Conservation (phyloP, 2,888 invertebrate species). For the Hirtodrosophila confusa region DNA sequence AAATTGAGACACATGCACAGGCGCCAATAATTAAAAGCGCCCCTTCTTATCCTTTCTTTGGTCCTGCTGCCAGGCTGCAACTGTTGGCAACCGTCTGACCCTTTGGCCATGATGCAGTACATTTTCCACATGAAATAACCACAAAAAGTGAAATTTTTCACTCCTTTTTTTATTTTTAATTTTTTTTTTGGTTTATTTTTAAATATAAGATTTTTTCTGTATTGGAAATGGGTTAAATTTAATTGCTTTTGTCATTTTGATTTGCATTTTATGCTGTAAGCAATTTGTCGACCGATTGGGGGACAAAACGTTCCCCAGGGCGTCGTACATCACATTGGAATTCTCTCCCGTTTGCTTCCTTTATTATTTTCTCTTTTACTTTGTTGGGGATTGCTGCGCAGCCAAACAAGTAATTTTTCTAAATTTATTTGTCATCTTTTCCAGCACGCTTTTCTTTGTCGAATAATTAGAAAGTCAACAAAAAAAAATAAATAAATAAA, state of each 20-base stretch:
- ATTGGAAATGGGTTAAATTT: slow-evolving; percentile 80
- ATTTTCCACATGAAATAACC: slow-evolving; percentile 82
- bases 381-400: not conserved
- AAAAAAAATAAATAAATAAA: slow-evolving; percentile 8
- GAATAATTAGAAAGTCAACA: slow-evolving; percentile 68
- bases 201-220: slow-evolving; percentile 24
- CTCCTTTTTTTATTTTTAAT: no score
- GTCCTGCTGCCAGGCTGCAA: slow-evolving; percentile 42
- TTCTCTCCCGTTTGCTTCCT: slow-evolving; percentile 13
- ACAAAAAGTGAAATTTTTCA: slow-evolving; percentile 67
- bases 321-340: slow-evolving; percentile 62
- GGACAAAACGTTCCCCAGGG: slow-evolving; percentile 71
- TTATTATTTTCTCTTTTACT: not conserved
- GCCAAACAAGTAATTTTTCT: slow-evolving; percentile 49
- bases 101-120: slow-evolving; percentile 77
- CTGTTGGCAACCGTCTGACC: slow-evolving; percentile 65
- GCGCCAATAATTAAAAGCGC: slow-evolving; percentile 75
- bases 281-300: slow-evolving; percentile 62
- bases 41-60: slow-evolving; percentile 33
- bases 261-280: slow-evolving; percentile 76
- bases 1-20: slow-evolving; percentile 78
- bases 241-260: slow-evolving; percentile 80
- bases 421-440: slow-evolving; percentile 47
- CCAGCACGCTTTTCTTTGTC: slow-evolving; percentile 31
- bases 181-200: no score